Conservation (phyloP, 2,797 vertebrate species). For the Limosa lapponica region DNA sequence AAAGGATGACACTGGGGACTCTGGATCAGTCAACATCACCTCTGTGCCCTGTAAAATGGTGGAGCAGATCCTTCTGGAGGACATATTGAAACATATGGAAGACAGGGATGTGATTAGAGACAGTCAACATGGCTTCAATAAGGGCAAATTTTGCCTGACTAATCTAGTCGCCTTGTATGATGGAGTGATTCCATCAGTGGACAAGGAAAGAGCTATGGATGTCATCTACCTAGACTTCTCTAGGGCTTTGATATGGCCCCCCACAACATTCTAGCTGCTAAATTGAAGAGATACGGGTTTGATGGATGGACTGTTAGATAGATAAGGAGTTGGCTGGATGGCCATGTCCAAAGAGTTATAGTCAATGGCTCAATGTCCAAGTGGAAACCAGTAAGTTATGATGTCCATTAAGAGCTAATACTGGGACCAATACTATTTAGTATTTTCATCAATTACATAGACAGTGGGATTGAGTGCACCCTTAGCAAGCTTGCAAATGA, state of each 20-base stretch:
- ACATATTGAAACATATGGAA: not conserved
- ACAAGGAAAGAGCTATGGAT: not conserved
- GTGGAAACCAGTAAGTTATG: not conserved
- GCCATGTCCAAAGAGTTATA: not conserved
- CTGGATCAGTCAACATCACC: not conserved
- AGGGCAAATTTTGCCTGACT: not conserved
- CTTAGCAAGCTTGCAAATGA: not conserved
- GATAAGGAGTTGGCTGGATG: not conserved
- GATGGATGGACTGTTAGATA: not conserved
- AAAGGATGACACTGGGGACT: not conserved
- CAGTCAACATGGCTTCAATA: not conserved
- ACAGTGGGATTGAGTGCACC: not conserved
- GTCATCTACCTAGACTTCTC: not conserved
- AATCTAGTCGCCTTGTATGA: fast-evolving
- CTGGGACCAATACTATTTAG: not conserved
- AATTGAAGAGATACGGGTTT: not conserved
- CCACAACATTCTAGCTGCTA: not conserved
- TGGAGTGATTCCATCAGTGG: not conserved
- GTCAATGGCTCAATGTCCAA: not conserved
- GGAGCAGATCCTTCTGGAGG: not conserved
- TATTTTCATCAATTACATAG: not conserved
- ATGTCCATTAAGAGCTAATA: not conserved
- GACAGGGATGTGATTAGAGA: not conserved
- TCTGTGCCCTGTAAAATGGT: not conserved
- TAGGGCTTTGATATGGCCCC: not conserved